Conservation (phyloP, 2,888 invertebrate genomes). For the Mylabris sibirica region DNA sequence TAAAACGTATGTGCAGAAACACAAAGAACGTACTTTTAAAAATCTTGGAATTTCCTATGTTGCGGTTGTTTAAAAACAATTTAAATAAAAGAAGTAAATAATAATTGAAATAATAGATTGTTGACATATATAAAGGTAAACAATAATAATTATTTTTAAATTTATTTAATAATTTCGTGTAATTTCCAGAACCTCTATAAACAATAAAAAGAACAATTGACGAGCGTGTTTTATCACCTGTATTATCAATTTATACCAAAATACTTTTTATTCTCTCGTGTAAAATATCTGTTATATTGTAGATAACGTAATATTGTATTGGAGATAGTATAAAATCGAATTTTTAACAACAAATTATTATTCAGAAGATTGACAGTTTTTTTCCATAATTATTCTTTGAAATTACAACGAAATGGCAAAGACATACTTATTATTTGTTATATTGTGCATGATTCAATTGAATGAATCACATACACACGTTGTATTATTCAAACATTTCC, state of each 20-base stretch:
- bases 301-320: neutral
- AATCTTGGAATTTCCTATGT: neutral
- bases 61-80: neutral
- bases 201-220: neutral
- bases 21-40: neutral
- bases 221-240: neutral
- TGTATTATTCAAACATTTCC: constrained; percentile 17
- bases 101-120: neutral
- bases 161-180: neutral
- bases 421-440: neutral
- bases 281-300: neutral
- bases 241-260: neutral
- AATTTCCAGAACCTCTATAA: neutral
- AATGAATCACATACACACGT: constrained; percentile 7
- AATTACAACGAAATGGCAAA: neutral
- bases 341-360: neutral
- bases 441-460: neutral
- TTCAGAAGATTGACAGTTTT: neutral
- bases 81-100: neutral
- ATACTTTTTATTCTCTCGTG: neutral
- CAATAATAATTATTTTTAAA: neutral
- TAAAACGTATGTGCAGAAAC: neutral
- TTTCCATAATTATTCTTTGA: neutral
- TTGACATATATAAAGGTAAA: neutral
- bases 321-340: neutral